Percentiles rank a stretch among this genome's conserved stretches.
Evolutionary conservation across 2,888 invertebrate genomes (phyloP).

Genomic region (Agrotis segetum): DNA sequence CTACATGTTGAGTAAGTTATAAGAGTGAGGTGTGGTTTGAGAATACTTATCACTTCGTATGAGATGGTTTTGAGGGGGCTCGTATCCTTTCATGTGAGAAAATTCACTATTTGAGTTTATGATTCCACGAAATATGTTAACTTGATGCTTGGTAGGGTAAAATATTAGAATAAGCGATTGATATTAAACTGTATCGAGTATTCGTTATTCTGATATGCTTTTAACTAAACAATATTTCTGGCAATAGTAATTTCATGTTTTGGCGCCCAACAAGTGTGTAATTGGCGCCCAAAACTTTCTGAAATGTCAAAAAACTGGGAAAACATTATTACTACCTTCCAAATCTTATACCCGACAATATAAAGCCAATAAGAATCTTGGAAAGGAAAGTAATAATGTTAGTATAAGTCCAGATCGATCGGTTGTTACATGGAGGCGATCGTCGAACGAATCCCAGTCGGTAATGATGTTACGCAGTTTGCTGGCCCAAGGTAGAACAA

Average conservation of each 20-base stretch:
- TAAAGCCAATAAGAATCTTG: constrained; percentile 41
- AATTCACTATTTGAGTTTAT: constrained; percentile 8
- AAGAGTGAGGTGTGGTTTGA: constrained; percentile 35
- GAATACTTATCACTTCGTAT: constrained; percentile 40
- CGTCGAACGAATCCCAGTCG: constrained; percentile 60
- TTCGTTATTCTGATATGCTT: neutral
- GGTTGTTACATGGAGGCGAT: constrained; percentile 43
- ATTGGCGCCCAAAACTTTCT: constrained; percentile 28
- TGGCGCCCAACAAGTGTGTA: neutral
- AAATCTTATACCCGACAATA: constrained; percentile 32
- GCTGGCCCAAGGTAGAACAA: constrained; percentile 60
- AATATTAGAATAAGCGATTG: neutral
- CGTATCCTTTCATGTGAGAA: neutral
- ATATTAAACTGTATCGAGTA: neutral
- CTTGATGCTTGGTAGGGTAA: neutral
- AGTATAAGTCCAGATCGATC: constrained; percentile 51
- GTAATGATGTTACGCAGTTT: constrained; percentile 70
- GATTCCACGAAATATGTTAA: neutral
- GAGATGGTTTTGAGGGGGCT: constrained; percentile 2
- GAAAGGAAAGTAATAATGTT: constrained; percentile 52
- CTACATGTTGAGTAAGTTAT: constrained; percentile 41
- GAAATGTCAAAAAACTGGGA: constrained; percentile 22
- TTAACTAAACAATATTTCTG: constrained; percentile 8
- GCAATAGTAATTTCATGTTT: constrained; percentile 6
- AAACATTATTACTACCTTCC: constrained; percentile 27